A percentile compares a stretch with the other conserved stretches of the same genome.
Evolutionary conservation across 2,797 vertebrate genomes (phyloP).

Genomic region (Antennarius maculatus): DNA sequence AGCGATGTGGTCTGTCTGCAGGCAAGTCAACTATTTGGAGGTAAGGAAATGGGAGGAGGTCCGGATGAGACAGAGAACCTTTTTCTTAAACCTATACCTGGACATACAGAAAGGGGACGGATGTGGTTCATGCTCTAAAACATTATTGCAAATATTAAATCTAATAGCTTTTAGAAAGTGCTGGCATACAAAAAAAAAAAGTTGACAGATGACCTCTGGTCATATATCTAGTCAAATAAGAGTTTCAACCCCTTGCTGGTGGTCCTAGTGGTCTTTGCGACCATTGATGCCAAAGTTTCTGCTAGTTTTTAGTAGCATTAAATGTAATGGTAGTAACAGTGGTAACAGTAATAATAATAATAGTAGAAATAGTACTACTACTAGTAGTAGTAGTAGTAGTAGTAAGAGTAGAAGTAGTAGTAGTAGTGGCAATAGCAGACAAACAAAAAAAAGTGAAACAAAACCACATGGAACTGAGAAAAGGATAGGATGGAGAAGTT

Average conservation of each 20-base stretch:
- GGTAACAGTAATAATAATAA: no score
- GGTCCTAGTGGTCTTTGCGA: not conserved
- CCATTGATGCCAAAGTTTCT: conserved; percentile 23
- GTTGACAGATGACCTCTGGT: not conserved
- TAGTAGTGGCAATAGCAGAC: no score
- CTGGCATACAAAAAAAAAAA: conserved; percentile 15
- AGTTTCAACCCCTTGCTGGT: conserved; percentile 15
- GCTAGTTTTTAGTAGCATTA: no score
- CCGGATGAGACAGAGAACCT: conserved; percentile 59
- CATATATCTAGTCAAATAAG: conserved; percentile 2
- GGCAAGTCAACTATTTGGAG: conserved; percentile 54
- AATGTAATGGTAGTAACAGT: no score
- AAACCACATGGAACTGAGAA: no score
- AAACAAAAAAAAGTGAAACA: no score
- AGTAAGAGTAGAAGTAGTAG: no score
- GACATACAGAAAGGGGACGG: conserved; percentile 41
- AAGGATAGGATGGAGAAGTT: no score
- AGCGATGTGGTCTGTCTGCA: conserved; percentile 51
- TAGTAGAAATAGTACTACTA: no score
- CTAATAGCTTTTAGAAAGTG: conserved; percentile 16
- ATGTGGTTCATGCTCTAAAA: conserved; percentile 60
- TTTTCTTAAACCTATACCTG: conserved; percentile 43
- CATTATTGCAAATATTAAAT: conserved; percentile 39
- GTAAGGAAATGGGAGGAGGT: conserved; percentile 64
- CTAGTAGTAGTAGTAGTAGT: no score